Conservation (phyloP, 2,113 vertebrate genomes). For the Toxotes chatareus region DNA sequence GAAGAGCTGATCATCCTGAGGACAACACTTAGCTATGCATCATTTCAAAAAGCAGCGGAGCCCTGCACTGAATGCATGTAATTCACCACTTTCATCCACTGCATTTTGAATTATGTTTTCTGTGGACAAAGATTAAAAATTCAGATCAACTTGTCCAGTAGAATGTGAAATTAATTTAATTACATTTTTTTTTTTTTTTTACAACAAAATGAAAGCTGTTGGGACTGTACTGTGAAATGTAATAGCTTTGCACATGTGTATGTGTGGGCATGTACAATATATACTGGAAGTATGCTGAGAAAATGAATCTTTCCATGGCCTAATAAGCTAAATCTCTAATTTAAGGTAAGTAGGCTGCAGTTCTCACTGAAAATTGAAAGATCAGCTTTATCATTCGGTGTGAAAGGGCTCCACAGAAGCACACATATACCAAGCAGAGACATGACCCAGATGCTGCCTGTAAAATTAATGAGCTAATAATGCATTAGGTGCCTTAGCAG, state of each 20-base stretch:
- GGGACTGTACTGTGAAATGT: slow-evolving; percentile 17
- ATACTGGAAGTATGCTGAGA: slow-evolving; percentile 28
- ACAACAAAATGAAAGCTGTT: slow-evolving; percentile 28
- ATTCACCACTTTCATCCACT: slow-evolving; percentile 60
- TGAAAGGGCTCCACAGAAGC: slow-evolving; percentile 69
- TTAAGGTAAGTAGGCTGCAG: slow-evolving; percentile 70
- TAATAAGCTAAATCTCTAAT: slow-evolving; percentile 71
- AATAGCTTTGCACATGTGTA: slow-evolving; percentile 12
- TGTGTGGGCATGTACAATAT: slow-evolving; percentile 3
- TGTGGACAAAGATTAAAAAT: slow-evolving; percentile 50
- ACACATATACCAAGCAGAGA: slow-evolving; percentile 52
- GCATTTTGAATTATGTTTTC: slow-evolving; percentile 66
- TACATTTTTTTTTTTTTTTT: not conserved
- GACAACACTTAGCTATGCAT: slow-evolving; percentile 61
- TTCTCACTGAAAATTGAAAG: slow-evolving; percentile 61
- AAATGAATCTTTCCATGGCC: slow-evolving; percentile 55
- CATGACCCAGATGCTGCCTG: slow-evolving; percentile 81
- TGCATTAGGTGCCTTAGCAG: slow-evolving; percentile 67
- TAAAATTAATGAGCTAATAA: slow-evolving; percentile 82
- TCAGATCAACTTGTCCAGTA: slow-evolving; percentile 52
- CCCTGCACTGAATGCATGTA: slow-evolving; percentile 47
- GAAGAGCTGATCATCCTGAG: slow-evolving; percentile 67
- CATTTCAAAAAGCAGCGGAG: slow-evolving; percentile 63
- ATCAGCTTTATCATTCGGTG: slow-evolving; percentile 67
- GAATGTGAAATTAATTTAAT: slow-evolving; percentile 47